Percentiles rank a stretch among this genome's conserved stretches.
Conservation (phyloP, 2,113 vertebrate species). For the Proterorhinus semilunaris region DNA sequence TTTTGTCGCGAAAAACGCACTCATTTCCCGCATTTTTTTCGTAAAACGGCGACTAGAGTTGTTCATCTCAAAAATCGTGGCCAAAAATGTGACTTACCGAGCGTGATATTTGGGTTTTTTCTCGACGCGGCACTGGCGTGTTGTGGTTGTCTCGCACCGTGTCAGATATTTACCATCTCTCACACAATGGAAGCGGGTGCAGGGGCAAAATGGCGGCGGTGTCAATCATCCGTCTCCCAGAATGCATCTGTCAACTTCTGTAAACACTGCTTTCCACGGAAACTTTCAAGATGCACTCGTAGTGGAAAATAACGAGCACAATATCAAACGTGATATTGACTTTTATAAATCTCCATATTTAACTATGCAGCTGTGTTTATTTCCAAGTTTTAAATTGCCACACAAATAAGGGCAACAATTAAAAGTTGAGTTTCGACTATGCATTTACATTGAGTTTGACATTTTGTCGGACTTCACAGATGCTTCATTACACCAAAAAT, state of each 20-base stretch:
- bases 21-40: slow-evolving; percentile 12
- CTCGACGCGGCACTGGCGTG: slow-evolving; percentile 58
- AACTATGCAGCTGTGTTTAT: too few species aligned
- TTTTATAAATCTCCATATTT: too few species aligned
- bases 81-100: slow-evolving; percentile 60
- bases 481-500: too few species aligned
- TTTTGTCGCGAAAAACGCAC: slow-evolving; percentile 48
- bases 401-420: too few species aligned
- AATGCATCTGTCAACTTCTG: slow-evolving; percentile 67
- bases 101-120: slow-evolving; percentile 53
- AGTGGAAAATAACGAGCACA: neutral
- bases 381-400: too few species aligned
- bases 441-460: too few species aligned
- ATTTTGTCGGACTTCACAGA: too few species aligned
- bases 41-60: slow-evolving; percentile 22
- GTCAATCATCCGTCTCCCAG: slow-evolving; percentile 78
- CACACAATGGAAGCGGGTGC: slow-evolving; percentile 79
- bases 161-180: slow-evolving; percentile 81
- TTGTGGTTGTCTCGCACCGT: slow-evolving; percentile 69
- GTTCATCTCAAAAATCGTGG: neutral
- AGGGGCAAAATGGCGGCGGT: slow-evolving; percentile 78
- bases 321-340: too few species aligned
- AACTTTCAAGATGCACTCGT: neutral
- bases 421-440: too few species aligned
- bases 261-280: slow-evolving; percentile 43